phyloP scores from a whole-genome alignment of 2,797 vertebrate genomes.

The Helarctos malayanus region DNA sequence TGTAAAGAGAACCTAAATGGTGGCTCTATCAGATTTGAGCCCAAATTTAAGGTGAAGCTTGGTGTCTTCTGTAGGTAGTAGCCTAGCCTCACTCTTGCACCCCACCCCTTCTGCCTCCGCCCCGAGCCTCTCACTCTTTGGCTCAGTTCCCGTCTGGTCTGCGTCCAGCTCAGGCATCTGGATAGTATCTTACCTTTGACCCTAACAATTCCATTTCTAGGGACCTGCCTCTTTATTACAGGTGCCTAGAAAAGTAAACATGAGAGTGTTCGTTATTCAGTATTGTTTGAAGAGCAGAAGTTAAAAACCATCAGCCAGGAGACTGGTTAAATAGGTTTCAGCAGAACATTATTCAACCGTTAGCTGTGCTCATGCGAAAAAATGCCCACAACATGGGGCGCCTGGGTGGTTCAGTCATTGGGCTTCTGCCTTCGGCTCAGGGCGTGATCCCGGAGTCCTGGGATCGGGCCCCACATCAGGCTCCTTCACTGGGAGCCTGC shows the following conservation, averaged over 20 bases:
- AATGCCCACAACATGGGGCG: neutral
- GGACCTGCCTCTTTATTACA: neutral
- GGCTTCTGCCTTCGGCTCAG: too few relatives aligned
- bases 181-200: neutral
- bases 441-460: too few relatives aligned
- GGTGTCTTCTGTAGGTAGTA: accelerated
- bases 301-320: neutral
- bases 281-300: neutral
- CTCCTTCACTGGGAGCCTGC: too few relatives aligned
- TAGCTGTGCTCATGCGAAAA: neutral
- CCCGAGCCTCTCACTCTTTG: neutral
- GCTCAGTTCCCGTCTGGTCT: neutral
- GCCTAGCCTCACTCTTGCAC: neutral
- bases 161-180: neutral
- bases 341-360: neutral
- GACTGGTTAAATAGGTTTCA: neutral
- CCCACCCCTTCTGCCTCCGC: neutral
- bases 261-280: accelerated
- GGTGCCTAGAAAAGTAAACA: neutral
- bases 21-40: neutral
- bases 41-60: neutral
- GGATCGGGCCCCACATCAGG: too few relatives aligned
- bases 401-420: too few relatives aligned
- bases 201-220: neutral
- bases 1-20: neutral